Conservation (phyloP, 2,113 vertebrate genomes). For the Porphyrio hochstetteri region DNA sequence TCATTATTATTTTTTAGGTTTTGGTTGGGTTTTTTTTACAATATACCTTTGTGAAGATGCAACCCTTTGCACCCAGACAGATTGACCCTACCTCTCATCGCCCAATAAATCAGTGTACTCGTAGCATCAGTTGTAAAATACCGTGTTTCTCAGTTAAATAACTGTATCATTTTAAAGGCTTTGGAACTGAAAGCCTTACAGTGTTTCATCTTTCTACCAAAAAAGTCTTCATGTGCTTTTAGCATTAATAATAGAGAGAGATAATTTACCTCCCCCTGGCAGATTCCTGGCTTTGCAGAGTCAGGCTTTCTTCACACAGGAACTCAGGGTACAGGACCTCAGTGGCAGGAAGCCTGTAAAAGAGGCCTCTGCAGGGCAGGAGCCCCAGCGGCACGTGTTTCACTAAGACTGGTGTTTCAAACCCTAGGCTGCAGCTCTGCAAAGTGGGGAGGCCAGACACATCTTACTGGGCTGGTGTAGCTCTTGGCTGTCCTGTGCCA, state of each 20-base stretch:
- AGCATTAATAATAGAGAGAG: background rate
- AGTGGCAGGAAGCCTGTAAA: background rate
- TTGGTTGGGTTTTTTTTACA: background rate
- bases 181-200: constrained; percentile 5
- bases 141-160: background rate
- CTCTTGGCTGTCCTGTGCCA: background rate
- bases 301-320: background rate
- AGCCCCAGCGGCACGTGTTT: background rate
- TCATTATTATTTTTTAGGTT: background rate
- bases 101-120: constrained; percentile 4
- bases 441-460: background rate
- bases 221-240: constrained; percentile 55
- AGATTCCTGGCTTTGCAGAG: constrained; percentile 40
- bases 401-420: background rate
- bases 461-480: background rate
- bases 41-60: background rate
- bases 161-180: background rate
- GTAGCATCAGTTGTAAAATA: constrained; percentile 34
- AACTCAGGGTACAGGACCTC: background rate
- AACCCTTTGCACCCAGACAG: background rate
- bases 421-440: background rate
- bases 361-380: background rate
- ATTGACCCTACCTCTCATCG: background rate
- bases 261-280: constrained; percentile 31
- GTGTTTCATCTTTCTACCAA: constrained; percentile 54